These are phyloP conservation scores for Pseudopleuronectes americanus DNA, from an alignment of 2,797 vertebrate genomes.

Conservation along the genomic window DNA sequence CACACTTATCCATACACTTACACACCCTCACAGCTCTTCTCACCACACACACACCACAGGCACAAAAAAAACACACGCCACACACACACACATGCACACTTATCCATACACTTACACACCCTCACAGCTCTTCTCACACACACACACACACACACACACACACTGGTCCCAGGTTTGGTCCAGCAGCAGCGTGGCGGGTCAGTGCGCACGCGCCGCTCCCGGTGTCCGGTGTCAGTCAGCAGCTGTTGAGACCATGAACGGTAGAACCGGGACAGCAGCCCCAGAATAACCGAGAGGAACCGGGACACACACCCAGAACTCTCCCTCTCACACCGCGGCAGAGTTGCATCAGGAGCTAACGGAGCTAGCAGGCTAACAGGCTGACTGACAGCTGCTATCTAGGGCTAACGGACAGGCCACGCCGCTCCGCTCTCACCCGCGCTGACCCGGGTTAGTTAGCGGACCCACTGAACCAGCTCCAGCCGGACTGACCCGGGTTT, in stretches of 20 bases:
- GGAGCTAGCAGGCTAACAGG: constrained; percentile 26
- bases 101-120: too few species aligned
- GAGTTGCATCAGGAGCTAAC: not conserved
- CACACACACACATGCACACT: too few species aligned
- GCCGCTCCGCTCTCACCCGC: constrained; percentile 3
- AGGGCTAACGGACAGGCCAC: constrained; percentile 42
- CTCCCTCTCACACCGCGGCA: not conserved
- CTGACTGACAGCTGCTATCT: constrained; percentile 28
- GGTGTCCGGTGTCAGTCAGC: constrained; percentile 74
- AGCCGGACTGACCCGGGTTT: not conserved
- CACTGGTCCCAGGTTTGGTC: constrained; percentile 39
- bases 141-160: too few species aligned
- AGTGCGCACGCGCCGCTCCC: constrained; percentile 59
- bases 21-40: too few species aligned
- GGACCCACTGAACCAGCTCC: not conserved
- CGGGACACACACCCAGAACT: not conserved
- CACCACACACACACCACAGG: too few species aligned
- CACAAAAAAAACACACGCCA: too few species aligned
- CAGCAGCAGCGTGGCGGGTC: not conserved
- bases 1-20: too few species aligned
- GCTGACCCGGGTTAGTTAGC: not conserved
- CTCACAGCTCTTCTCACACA: not conserved
- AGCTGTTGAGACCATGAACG: constrained; percentile 64
- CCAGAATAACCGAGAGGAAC: constrained; percentile 20
- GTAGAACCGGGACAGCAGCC: constrained; percentile 30